Percentiles rank a stretch among this genome's conserved stretches.
These are phyloP conservation scores for Indicator indicator DNA, from an alignment of 2,113 vertebrate genomes.

Conservation along the genomic window DNA sequence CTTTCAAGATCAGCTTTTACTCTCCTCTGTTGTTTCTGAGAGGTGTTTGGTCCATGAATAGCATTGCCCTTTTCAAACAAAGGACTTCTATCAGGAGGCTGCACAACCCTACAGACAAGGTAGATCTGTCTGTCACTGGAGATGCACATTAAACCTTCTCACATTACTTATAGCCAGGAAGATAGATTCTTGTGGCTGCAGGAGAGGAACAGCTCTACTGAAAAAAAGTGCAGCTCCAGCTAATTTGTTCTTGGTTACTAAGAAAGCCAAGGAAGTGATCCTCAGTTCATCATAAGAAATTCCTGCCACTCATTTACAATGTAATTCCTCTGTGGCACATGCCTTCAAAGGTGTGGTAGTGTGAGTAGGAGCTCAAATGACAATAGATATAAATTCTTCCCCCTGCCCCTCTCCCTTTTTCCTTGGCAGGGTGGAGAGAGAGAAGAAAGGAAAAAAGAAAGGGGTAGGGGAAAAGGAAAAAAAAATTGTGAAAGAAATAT, in stretches of 20 bases:
- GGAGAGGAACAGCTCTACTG: not conserved
- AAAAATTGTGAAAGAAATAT: too few relatives aligned
- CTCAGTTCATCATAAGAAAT: not conserved
- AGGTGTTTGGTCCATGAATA: not conserved
- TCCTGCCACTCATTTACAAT: not conserved
- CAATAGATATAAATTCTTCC: too few relatives aligned
- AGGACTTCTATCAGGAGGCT: not conserved
- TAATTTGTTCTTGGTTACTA: constrained; percentile 3
- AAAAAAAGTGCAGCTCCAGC: constrained; percentile 4
- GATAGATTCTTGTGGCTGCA: not conserved
- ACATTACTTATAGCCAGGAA: not conserved
- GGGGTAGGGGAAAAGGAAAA: too few relatives aligned
- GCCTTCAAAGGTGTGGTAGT: too few relatives aligned
- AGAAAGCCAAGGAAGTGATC: not conserved
- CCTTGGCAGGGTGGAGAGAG: too few relatives aligned
- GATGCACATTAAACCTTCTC: not conserved
- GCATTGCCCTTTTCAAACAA: not conserved
- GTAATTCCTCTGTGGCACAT: not conserved
- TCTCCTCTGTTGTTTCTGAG: not conserved
- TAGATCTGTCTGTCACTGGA: not conserved
- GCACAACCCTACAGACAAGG: not conserved
- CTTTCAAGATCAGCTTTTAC: constrained; percentile 19
- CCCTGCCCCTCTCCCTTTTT: too few relatives aligned
- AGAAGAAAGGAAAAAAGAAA: too few relatives aligned
- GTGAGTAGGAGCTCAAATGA: too few relatives aligned